These are phyloP conservation scores for Sebastes minor DNA, from an alignment of 2,797 vertebrate genomes.

Conservation along the genomic window DNA sequence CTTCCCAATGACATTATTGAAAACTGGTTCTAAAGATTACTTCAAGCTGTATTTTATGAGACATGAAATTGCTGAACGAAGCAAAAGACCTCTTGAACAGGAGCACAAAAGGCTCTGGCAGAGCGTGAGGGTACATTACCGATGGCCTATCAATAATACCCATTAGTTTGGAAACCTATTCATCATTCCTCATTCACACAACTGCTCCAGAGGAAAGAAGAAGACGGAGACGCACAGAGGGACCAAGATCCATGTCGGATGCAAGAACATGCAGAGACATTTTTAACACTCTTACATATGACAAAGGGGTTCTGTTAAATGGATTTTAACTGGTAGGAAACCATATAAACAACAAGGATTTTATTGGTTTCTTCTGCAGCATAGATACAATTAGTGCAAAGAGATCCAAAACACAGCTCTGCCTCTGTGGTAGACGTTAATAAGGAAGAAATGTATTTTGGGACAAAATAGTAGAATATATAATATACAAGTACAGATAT, in stretches of 20 bases:
- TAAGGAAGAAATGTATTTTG: background rate
- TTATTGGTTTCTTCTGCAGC: background rate
- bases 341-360: background rate
- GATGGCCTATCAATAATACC: constrained; percentile 68
- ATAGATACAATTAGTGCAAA: constrained; percentile 4
- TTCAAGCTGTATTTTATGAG: constrained; percentile 63
- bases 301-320: background rate
- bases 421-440: background rate
- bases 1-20: constrained; percentile 61
- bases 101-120: constrained; percentile 50
- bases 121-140: constrained; percentile 53
- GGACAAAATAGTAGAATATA: background rate
- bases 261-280: background rate
- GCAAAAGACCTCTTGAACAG: constrained; percentile 39
- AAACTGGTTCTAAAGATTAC: constrained; percentile 59
- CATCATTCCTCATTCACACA: constrained; percentile 72
- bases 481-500: background rate
- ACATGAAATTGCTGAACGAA: constrained; percentile 70
- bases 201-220: background rate
- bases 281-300: background rate
- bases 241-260: background rate
- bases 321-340: background rate
- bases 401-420: background rate
- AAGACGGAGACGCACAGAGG: constrained; percentile 2
- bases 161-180: constrained; percentile 72